Percentiles rank a stretch among this genome's conserved stretches.
phyloP scores from a whole-genome alignment of 2,888 invertebrate genomes.

The Rhamnusium bicolor region DNA sequence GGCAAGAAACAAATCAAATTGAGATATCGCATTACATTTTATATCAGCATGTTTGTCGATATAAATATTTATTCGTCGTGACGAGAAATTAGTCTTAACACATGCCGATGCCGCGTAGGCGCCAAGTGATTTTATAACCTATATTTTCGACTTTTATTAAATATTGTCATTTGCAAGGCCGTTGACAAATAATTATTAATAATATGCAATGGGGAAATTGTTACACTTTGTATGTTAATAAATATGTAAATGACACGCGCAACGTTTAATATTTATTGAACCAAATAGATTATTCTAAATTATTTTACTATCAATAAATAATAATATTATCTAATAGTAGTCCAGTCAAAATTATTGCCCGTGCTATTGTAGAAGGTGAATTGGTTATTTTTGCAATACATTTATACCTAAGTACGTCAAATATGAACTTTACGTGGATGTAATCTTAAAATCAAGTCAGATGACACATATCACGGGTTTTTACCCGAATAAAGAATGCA shows the following conservation, averaged over 20 bases:
- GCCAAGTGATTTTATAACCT: constrained; percentile 36
- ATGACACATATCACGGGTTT: too few relatives aligned
- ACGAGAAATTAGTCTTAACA: constrained; percentile 28
- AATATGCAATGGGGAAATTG: constrained; percentile 31
- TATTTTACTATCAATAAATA: neutral
- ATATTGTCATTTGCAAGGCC: constrained; percentile 32
- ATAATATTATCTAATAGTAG: neutral
- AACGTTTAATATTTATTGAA: constrained; percentile 3
- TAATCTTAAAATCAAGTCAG: too few relatives aligned
- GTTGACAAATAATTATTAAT: constrained; percentile 44
- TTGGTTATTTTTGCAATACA: too few relatives aligned
- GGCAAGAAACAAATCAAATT: constrained; percentile 20
- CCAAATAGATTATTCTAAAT: neutral
- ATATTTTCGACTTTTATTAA: constrained; percentile 39
- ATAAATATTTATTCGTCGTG: constrained; percentile 11
- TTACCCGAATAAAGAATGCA: too few relatives aligned
- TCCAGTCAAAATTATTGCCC: neutral
- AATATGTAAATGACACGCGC: constrained; percentile 10
- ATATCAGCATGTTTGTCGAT: constrained; percentile 16
- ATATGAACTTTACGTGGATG: too few relatives aligned
- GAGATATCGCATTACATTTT: constrained; percentile 13
- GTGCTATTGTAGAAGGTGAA: neutral
- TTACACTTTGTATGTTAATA: constrained; percentile 16
- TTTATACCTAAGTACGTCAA: too few relatives aligned
- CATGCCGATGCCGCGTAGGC: constrained; percentile 34